Evolutionary conservation across 2,113 vertebrate species (phyloP).

Genomic region (Calyptomena viridis): DNA sequence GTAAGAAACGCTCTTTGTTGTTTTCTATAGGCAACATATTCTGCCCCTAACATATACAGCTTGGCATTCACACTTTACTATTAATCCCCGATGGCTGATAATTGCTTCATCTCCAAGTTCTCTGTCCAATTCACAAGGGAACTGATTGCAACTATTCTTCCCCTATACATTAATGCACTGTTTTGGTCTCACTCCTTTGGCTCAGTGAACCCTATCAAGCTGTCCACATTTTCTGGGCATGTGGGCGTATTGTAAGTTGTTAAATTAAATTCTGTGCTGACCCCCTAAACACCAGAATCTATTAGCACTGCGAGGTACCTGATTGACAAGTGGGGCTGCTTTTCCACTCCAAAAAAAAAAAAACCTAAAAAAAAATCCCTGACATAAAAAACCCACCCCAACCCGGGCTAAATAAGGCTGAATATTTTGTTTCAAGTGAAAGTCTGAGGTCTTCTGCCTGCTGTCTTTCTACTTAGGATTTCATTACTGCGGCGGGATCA

Average conservation of each 20-base stretch:
- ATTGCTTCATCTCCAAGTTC: conserved; percentile 83
- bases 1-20: conserved; percentile 83
- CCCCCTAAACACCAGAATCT: conserved; percentile 76
- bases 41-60: conserved; percentile 82
- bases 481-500: not conserved
- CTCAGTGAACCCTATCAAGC: conserved; percentile 82
- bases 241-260: conserved; percentile 81
- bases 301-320: conserved; percentile 75
- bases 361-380: not conserved
- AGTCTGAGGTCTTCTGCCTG: conserved; percentile 37
- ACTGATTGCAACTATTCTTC: conserved; percentile 83
- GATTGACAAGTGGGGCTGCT: conserved; percentile 75
- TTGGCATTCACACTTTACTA: conserved; percentile 82
- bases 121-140: conserved; percentile 81
- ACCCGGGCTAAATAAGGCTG: conserved; percentile 1
- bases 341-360: conserved; percentile 65
- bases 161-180: conserved; percentile 82
- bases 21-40: conserved; percentile 87
- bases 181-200: conserved; percentile 81
- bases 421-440: conserved; percentile 57
- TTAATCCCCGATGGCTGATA: conserved; percentile 85
- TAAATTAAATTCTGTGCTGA: conserved; percentile 80
- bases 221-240: conserved; percentile 85
- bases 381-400: not conserved
- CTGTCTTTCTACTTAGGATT: conserved; percentile 37